Conservation (phyloP, 92 coral and sea anemone genomes). For the Siderastrea siderea region DNA sequence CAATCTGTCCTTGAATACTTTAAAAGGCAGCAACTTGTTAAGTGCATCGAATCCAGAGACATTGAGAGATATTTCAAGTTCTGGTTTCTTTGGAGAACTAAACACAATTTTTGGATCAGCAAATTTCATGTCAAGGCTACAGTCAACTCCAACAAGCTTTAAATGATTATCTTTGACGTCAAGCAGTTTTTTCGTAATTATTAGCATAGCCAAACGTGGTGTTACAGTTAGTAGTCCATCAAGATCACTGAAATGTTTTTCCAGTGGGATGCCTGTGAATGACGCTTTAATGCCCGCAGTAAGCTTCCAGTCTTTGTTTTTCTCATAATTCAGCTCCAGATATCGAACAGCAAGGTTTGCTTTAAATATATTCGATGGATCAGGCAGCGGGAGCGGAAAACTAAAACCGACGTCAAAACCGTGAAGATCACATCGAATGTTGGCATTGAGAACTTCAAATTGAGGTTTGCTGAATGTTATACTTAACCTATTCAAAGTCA, state of each 20-base stretch:
- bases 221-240: constrained; percentile 45
- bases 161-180: constrained; percentile 27
- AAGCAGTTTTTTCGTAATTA: constrained; percentile 15
- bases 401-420: constrained; percentile 72
- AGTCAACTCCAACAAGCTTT: constrained; percentile 56
- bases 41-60: constrained; percentile 67
- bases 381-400: constrained; percentile 66
- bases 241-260: constrained; percentile 35
- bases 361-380: constrained; percentile 47
- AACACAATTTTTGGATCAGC: constrained; percentile 57
- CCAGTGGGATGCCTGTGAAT: constrained; percentile 62
- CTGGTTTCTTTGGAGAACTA: constrained; percentile 21
- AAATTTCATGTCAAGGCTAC: constrained; percentile 52
- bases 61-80: constrained; percentile 26
- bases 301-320: constrained; percentile 50
- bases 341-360: constrained; percentile 54
- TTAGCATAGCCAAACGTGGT: constrained; percentile 31
- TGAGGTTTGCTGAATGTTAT: constrained; percentile 53
- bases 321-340: constrained; percentile 13
- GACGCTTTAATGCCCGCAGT: constrained; percentile 51
- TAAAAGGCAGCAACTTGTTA: constrained; percentile 58
- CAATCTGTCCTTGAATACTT: constrained; percentile 55
- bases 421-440: constrained; percentile 46
- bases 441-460: constrained; percentile 50
- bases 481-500: constrained; percentile 48